A percentile compares a stretch with the other conserved stretches of the same genome.
Evolutionary conservation across 2,113 vertebrate genomes (phyloP).

Genomic region (Vimba vimba): DNA sequence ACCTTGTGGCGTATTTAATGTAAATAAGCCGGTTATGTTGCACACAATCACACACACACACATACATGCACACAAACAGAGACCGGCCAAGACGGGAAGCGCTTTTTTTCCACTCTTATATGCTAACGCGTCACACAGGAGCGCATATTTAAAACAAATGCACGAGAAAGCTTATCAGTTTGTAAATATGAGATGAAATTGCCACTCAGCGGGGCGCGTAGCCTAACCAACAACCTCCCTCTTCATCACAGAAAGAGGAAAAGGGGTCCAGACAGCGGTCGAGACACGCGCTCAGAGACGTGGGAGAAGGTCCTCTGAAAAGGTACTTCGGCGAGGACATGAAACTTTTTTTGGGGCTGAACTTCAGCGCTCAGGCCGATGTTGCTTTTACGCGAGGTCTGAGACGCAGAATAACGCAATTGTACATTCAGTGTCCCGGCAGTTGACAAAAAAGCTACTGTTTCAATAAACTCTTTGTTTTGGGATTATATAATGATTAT

Average conservation of each 20-base stretch:
- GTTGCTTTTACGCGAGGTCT: constrained; percentile 72
- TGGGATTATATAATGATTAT: constrained; percentile 99
- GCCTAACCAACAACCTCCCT: constrained; percentile 85
- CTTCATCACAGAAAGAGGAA: constrained; percentile 76
- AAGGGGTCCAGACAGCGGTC: constrained; percentile 58
- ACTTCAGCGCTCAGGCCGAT: constrained; percentile 84
- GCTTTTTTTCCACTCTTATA: constrained; percentile 87
- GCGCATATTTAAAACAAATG: constrained; percentile 87
- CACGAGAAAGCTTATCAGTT: constrained; percentile 85
- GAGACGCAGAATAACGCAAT: constrained; percentile 92
- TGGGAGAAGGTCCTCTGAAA: constrained; percentile 74
- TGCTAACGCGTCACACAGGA: constrained; percentile 87
- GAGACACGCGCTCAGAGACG: constrained; percentile 80
- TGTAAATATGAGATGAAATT: constrained; percentile 95
- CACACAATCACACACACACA: constrained; percentile 88
- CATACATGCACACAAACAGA: constrained; percentile 84
- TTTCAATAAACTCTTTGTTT: constrained; percentile 99
- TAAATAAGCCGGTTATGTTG: constrained; percentile 99
- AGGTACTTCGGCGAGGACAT: constrained; percentile 76
- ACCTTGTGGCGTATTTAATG: constrained; percentile 99
- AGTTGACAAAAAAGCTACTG: constrained; percentile 93
- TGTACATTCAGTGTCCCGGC: constrained; percentile 93
- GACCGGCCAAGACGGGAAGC: constrained; percentile 81
- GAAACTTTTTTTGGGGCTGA: constrained; percentile 86
- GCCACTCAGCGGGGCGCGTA: constrained; percentile 83